A percentile compares a stretch with the other conserved stretches of the same genome.
Conservation (phyloP, 2,113 vertebrate species). For the Hystrix cristata region DNA sequence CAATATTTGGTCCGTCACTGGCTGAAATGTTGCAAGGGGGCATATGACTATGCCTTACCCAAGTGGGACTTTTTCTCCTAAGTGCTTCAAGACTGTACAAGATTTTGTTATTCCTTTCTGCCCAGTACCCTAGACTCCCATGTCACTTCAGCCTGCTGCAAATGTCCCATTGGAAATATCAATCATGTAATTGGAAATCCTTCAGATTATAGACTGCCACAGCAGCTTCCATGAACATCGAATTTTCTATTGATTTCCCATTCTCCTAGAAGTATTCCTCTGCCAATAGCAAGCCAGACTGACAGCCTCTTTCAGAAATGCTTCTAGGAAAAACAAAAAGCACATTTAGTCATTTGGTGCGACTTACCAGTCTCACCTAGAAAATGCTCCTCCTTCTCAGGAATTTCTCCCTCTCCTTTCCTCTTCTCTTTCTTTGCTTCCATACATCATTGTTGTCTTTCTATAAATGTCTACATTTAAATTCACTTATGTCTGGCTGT, state of each 20-base stretch:
- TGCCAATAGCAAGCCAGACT: not conserved
- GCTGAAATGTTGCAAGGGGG: not conserved
- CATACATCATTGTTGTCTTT: not conserved
- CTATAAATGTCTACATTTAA: not conserved
- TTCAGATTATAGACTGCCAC: not conserved
- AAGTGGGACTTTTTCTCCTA: not conserved
- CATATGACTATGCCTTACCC: not conserved
- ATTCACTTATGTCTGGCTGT: not conserved
- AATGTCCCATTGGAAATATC: not conserved
- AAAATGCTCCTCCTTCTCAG: not conserved
- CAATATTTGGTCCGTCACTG: no score
- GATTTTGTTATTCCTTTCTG: not conserved
- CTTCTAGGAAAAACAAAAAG: not conserved
- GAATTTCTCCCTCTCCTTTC: not conserved
- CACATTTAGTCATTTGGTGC: not conserved
- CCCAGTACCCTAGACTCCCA: not conserved
- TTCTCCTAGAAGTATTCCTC: not conserved
- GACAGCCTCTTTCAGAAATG: not conserved
- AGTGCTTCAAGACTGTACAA: not conserved
- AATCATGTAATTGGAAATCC: not conserved
- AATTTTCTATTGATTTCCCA: not conserved
- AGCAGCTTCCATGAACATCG: not conserved
- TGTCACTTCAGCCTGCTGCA: not conserved
- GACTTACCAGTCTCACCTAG: not conserved
- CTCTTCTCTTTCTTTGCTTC: not conserved